Evolutionary conservation across 1,140 invertebrate genomes (phyloP), one percentile per base, ranked within the genome.

Genomic region (Stegodyphus dumicola): DNA sequence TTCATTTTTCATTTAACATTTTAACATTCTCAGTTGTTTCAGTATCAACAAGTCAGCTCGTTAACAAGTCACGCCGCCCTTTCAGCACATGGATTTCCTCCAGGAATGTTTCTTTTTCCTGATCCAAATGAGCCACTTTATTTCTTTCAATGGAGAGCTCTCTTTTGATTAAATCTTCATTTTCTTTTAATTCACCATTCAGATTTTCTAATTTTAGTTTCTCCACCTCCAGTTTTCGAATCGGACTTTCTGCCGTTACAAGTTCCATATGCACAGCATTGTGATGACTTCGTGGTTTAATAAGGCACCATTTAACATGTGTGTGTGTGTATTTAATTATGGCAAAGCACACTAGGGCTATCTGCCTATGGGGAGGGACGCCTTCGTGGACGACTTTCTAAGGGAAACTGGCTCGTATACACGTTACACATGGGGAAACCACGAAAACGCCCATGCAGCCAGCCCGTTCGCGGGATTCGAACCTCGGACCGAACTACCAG

Each of bases 181-280:
- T 76, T 15, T 86, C 85, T 60, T 49, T 76, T 0, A 86, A 48
- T 18, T 69, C 65, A 48, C 48, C 17, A 49, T 74, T 81, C 9
- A 64, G 13, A 70, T 86, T 77, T 52, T 86, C 71, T 53, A 80
- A n/a, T 70, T 65, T 86, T 69, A 76, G 77, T 51, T 76, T 80
- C 53, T 80, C 85, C 52, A 18, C 17, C 65, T 86, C 85, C 7
- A 79, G 18, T 49, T 81, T 86, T 18, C 85, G 15, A 15, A 86
- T 51, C 13, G 18, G 67, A 87, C 86, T 66, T 73, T 87, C 86
- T 56, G 79, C 75, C 17, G 60, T 77, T 49, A 83, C 48, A 17
- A 87, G 17, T 48, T 81, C 53, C 74, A 83, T 77, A 33, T 77
- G 73, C 6, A 87, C 13, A 64, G 52, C 54, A n/a, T n/a, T n/a